Evolutionary conservation across 64 coral and sea anemone species (phyloP), one percentile per base, ranked within the genome.

Genomic region (Astreopora myriophthalma): DNA sequence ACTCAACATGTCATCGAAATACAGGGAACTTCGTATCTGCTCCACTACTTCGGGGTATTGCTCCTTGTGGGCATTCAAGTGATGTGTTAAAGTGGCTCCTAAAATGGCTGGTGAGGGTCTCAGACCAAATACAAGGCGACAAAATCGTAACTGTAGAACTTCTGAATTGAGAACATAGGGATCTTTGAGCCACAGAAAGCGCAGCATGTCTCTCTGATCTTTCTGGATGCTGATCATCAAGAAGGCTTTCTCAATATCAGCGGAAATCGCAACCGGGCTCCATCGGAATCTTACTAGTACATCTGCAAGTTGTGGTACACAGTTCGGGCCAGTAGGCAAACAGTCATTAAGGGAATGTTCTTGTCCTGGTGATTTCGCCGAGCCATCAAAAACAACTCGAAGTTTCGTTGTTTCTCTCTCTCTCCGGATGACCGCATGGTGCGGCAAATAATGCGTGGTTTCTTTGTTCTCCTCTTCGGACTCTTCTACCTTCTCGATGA

Each of bases 301-400:
- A 75, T 90, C 74, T 38, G 60, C 60, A 31, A 90, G 76, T 63
- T 90, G 88, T 4, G 74, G 88, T 25, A 79, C 79, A 58, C 64
- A 90, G 19, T 90, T 80, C 4, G 88, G 88, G 8, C 88, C 88
- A 65, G 74, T 69, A 7, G 38, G 26, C 16, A 91, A 25, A 35
- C 89, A 91, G 30, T 91, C 76, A 51, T 91, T 74, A 10, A 74
- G 71, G 39, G 89, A 84, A 10, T 2, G 68, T 42, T 86, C 63
- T 29, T 64, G 36, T 67, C 75, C 75, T 19, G 61, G 34, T 26
- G 76, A 55, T 34, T 66, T 75, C 17, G 70, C 79, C n/a, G 74
- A 90, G 17, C 46, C 88, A 68, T 90, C 88, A 57, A 38, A 90
- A 34, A 90, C 88, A 37, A 90, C 37, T 64, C 87, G 40, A 8